Conservation (phyloP, 2,797 vertebrate genomes). For the Phrynocephalus guinanensis region DNA sequence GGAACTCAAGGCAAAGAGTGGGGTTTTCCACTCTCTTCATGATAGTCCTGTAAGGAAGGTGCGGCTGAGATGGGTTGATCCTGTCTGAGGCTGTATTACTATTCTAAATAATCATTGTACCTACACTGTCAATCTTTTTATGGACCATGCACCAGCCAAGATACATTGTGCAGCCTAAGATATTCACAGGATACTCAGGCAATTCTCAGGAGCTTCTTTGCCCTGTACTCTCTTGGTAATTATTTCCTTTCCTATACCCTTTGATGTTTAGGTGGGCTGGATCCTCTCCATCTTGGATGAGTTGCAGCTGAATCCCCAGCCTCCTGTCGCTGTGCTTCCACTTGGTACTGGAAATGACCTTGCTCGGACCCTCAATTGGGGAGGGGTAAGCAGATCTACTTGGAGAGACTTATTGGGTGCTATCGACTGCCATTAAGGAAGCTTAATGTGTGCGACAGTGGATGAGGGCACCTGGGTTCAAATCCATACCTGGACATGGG, state of each 20-base stretch:
- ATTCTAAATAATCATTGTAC: background rate
- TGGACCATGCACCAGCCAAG: background rate
- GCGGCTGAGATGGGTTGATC: background rate
- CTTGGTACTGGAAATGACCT: constrained; percentile 98
- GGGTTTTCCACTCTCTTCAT: background rate
- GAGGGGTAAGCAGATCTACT: constrained; percentile 89
- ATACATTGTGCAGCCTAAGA: background rate
- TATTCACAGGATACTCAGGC: background rate
- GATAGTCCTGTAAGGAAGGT: background rate
- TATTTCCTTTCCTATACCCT: constrained; percentile 46
- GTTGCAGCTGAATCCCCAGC: constrained; percentile 92
- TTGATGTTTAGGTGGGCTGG: constrained; percentile 91
- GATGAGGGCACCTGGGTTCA: no score
- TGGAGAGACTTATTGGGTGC: background rate
- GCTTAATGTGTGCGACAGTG: no score
- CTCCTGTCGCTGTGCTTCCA: constrained; percentile 97
- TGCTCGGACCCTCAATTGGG: constrained; percentile 99
- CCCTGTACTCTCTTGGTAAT: background rate
- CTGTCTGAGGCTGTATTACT: background rate
- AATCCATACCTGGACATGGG: no score
- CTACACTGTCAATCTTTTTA: background rate
- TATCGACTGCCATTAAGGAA: background rate
- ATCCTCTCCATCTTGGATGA: constrained; percentile 96
- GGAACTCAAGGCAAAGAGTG: background rate
- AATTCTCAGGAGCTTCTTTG: background rate